These are phyloP conservation scores for Girardinus metallicus DNA, from an alignment of 2,797 vertebrate genomes.

Conservation along the genomic window DNA sequence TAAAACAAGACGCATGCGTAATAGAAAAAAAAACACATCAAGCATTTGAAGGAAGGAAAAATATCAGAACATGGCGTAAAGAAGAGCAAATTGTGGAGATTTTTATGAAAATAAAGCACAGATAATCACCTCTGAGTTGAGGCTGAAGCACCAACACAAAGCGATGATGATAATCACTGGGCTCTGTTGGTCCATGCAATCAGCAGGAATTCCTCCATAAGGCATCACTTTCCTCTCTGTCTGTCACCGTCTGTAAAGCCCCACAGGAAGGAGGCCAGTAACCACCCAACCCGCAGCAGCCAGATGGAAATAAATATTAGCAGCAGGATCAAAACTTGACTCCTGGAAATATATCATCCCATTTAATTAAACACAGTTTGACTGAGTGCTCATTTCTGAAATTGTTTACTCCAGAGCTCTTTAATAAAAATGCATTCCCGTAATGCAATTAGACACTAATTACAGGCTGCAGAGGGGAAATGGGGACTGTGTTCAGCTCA, in stretches of 20 bases:
- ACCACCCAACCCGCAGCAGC: neutral
- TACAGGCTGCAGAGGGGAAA: neutral
- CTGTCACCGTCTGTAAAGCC: neutral
- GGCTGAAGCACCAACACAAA: constrained; percentile 24
- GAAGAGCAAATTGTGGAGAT: neutral
- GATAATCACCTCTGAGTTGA: neutral
- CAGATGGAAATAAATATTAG: neutral
- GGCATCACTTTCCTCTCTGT: neutral
- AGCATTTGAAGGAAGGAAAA: constrained; percentile 6
- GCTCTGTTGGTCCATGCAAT: constrained; percentile 4
- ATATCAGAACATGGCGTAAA: neutral
- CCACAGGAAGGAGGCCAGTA: neutral
- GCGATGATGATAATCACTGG: neutral
- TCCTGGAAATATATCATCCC: neutral
- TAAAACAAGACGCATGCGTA: constrained; percentile 33
- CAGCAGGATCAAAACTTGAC: neutral
- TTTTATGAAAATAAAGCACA: constrained; percentile 6
- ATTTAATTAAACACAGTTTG: constrained; percentile 1
- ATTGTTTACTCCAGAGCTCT: constrained; percentile 1
- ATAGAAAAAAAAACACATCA: constrained; percentile 22
- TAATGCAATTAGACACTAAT: constrained; percentile 19
- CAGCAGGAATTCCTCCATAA: constrained; percentile 8
- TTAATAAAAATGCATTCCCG: neutral
- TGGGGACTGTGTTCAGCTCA: constrained; percentile 1
- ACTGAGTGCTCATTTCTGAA: neutral